phyloP scores from a whole-genome alignment of 2,888 invertebrate species.

The Sturmia bella region DNA sequence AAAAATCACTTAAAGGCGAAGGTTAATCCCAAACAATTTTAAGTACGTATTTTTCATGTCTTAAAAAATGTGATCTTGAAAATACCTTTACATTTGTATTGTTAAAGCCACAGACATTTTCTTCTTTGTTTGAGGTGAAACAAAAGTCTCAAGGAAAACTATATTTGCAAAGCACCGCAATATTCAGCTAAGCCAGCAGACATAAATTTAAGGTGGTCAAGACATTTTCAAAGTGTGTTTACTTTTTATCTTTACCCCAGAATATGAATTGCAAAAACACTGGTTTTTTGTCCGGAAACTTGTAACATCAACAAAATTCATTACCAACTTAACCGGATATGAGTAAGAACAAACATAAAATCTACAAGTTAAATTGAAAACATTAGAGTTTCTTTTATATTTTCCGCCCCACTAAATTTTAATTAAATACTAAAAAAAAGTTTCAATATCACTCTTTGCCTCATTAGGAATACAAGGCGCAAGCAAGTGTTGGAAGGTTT shows the following conservation, averaged over 20 bases:
- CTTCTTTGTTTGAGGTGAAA: conserved; percentile 3
- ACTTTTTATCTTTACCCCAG: background rate
- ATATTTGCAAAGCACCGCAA: conserved; percentile 24
- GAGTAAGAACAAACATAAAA: no score
- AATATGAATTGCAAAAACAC: no score
- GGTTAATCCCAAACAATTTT: conserved; percentile 41
- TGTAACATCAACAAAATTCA: no score
- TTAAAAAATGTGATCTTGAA: conserved; percentile 40
- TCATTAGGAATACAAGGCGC: no score
- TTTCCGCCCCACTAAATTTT: no score
- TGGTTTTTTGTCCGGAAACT: no score
- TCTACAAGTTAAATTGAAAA: no score
- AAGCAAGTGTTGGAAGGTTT: no score
- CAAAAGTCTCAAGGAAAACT: conserved; percentile 31
- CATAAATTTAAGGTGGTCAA: conserved; percentile 21
- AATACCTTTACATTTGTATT: conserved; percentile 35
- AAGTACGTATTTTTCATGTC: conserved; percentile 16
- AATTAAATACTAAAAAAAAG: no score
- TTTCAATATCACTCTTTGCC: no score
- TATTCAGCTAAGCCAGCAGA: background rate
- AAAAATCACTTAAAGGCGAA: conserved; percentile 31
- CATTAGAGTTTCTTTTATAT: no score
- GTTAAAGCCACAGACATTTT: conserved; percentile 5
- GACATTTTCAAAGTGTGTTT: background rate
- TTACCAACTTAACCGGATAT: no score